Evolutionary conservation across 2,113 vertebrate genomes (phyloP).

Genomic region (Perccottus glenii): DNA sequence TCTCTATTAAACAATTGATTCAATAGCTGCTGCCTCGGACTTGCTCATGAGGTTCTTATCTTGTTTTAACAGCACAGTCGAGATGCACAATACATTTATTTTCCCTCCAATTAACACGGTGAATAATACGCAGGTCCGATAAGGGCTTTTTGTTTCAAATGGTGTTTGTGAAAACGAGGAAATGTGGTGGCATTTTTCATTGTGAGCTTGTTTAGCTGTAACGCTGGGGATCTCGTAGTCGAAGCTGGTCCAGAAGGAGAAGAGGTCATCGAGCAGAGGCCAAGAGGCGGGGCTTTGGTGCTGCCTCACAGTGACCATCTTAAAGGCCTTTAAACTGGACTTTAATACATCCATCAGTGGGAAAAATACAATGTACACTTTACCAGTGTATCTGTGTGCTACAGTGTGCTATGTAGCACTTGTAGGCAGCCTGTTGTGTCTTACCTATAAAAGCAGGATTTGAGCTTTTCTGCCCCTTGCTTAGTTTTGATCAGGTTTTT

Average conservation of each 20-base stretch:
- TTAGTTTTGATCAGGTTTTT: no score
- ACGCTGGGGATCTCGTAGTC: conserved; percentile 61
- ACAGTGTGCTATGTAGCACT: no score
- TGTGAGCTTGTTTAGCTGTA: conserved; percentile 71
- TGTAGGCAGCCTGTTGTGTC: no score
- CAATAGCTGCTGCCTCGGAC: conserved; percentile 54
- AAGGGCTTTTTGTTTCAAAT: conserved; percentile 79
- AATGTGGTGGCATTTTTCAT: conserved; percentile 79
- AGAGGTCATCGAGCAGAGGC: conserved; percentile 53
- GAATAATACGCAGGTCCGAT: conserved; percentile 79
- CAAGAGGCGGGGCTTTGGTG: background rate
- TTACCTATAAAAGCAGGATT: no score
- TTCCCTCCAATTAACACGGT: conserved; percentile 78
- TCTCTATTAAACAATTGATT: conserved; percentile 67
- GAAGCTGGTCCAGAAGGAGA: conserved; percentile 56
- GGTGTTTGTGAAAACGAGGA: conserved; percentile 76
- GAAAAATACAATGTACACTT: no score
- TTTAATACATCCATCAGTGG: no score
- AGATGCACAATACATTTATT: conserved; percentile 78
- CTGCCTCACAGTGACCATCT: no score
- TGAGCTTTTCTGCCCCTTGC: no score
- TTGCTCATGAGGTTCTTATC: conserved; percentile 74
- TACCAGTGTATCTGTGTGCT: no score
- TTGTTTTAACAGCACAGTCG: conserved; percentile 80
- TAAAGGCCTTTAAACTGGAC: no score